Evolutionary conservation across 1,140 invertebrate species (phyloP).

Genomic region (Planococcus citri): DNA sequence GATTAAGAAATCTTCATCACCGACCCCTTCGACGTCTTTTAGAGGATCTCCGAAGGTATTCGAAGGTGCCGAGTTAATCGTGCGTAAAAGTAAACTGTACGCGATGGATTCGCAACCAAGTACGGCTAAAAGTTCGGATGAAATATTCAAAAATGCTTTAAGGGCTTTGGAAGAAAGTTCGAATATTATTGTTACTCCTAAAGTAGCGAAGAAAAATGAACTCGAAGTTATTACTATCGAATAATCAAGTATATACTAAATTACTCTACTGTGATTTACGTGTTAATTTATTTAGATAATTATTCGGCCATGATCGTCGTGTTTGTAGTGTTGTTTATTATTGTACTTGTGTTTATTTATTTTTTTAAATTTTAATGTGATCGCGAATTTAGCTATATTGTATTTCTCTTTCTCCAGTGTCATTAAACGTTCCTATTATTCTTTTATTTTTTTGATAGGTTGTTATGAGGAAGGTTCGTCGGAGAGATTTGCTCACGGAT

Average conservation of each 20-base stretch:
- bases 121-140: neutral
- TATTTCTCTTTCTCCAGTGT: too few species aligned
- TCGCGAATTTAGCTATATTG: too few species aligned
- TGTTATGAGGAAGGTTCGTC: too few species aligned
- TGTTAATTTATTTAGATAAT: neutral
- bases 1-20: neutral
- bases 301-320: too few species aligned
- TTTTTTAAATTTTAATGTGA: too few species aligned
- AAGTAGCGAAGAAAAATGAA: neutral
- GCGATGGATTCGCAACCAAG: too few species aligned
- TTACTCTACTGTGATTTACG: neutral
- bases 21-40: neutral
- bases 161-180: neutral
- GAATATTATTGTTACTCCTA: neutral
- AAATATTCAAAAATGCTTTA: neutral
- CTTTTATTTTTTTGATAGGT: too few species aligned
- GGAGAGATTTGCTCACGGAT: too few species aligned
- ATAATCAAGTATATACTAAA: neutral
- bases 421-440: too few species aligned
- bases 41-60: neutral
- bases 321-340: too few species aligned
- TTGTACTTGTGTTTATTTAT: too few species aligned
- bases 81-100: neutral
- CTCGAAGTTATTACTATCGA: neutral
- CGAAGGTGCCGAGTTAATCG: neutral